phyloP scores from a whole-genome alignment of 2,797 vertebrate species.

The Lutjanus campechanus region DNA sequence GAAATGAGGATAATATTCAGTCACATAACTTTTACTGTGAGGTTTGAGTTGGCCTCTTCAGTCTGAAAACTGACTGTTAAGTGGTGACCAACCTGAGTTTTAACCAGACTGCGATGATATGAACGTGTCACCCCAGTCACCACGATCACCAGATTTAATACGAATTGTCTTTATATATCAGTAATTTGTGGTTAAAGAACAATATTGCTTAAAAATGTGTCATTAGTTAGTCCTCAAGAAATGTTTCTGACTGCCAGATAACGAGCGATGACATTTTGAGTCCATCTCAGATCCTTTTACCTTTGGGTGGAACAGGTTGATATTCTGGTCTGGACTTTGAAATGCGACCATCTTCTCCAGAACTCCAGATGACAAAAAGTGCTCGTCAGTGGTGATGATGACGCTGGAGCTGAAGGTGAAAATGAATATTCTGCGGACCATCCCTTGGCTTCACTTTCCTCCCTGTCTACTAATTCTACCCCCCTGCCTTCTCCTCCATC shows the following conservation, averaged over 20 bases:
- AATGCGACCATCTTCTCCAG: slow-evolving; percentile 64
- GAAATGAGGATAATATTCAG: slow-evolving; percentile 50
- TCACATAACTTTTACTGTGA: slow-evolving; percentile 23
- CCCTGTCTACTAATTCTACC: slow-evolving; percentile 45
- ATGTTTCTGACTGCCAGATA: slow-evolving; percentile 46
- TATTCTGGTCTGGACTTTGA: slow-evolving; percentile 75
- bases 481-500: slow-evolving; percentile 43
- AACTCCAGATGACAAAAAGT: slow-evolving; percentile 75
- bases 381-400: slow-evolving; percentile 66
- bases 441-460: slow-evolving; percentile 67
- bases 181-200: slow-evolving; percentile 51
- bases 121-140: slow-evolving; percentile 17
- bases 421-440: slow-evolving; percentile 62
- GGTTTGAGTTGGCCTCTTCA: slow-evolving; percentile 25
- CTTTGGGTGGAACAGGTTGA: slow-evolving; percentile 43
- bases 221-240: slow-evolving; percentile 50
- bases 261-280: slow-evolving; percentile 21
- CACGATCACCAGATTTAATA: slow-evolving; percentile 22
- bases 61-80: slow-evolving; percentile 30
- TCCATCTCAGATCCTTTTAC: slow-evolving; percentile 48
- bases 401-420: slow-evolving; percentile 68
- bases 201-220: slow-evolving; percentile 52
- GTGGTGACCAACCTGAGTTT: slow-evolving; percentile 49
- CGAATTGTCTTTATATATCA: slow-evolving; percentile 24
- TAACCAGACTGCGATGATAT: slow-evolving; percentile 33